Conservation (phyloP, 2,113 vertebrate genomes). For the Pelmatolapia mariae region DNA sequence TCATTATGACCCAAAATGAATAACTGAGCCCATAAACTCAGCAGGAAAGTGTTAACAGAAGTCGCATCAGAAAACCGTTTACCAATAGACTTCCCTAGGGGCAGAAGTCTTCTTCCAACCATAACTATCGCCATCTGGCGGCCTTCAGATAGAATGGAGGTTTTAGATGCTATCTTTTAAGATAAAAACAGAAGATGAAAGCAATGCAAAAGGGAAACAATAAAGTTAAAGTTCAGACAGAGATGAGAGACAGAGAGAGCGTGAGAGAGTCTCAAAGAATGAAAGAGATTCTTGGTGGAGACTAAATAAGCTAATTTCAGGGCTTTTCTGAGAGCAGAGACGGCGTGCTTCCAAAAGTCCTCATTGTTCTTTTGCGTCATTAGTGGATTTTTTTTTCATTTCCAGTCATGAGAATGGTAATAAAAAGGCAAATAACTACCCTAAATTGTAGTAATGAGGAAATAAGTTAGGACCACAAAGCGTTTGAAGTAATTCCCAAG, state of each 20-base stretch:
- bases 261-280: slow-evolving; percentile 12
- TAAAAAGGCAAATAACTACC: background rate
- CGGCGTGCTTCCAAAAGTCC: background rate
- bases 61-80: background rate
- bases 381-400: background rate
- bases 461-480: background rate
- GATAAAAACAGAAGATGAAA: background rate
- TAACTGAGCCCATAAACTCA: background rate
- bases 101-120: background rate
- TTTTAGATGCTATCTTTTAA: background rate
- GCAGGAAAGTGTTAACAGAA: background rate
- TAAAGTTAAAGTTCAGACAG: background rate
- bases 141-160: background rate
- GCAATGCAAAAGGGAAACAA: background rate
- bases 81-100: background rate
- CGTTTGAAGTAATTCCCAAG: background rate
- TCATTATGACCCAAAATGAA: background rate
- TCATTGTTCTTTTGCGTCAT: slow-evolving; percentile 17
- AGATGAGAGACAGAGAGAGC: background rate
- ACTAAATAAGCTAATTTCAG: slow-evolving; percentile 31
- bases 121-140: background rate
- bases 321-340: background rate
- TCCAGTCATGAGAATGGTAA: background rate
- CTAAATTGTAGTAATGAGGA: background rate
- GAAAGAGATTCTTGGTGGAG: background rate